Base-by-base conservation (phyloP, 2,888 invertebrate genomes). In the Melinaea marsaeus region DNA sequence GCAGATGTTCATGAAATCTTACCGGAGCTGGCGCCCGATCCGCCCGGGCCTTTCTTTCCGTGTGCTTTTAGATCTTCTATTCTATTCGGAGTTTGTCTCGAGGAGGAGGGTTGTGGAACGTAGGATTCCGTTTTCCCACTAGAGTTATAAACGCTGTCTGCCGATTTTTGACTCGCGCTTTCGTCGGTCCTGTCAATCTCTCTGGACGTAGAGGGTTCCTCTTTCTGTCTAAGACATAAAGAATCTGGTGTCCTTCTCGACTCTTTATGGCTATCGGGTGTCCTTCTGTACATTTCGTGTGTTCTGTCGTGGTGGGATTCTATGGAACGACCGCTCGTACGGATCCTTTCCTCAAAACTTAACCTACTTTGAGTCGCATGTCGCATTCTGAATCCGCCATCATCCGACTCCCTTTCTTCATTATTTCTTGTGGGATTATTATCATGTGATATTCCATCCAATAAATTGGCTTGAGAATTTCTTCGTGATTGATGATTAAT, bases 11-110 rank as follows among this genome's bases (percentile, higher is more conserved):
- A 22, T 13, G 37, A 7, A 11, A 6, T 66, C 55, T 64, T 76
- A 91, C 91, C 91, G 81, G 93, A 93, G 79, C 94, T 94, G 37
- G 93, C 93, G 4, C 92, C 93, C 11, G 93, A 93, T 22, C 93
- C 92, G 55, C 86, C 80, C 1, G 92, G 84, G 11, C 86, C 86
- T 69, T 90, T 90, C 72, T 89, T 90, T 9, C 89, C 87, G 62
- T 85, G 84, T 13, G 84, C 83, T 69, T 90, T 91, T 69, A 84
- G 82, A 79, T 86, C 92, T 83, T 90, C 90, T 79, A 90, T 88
- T 69, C 90, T 82, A 67, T 77, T 90, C 5, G 90, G 90, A 2
- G 90, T 84, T 64, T 87, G 84, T 74, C 89, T 79, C n/a, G 88
- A 85, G 0, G 92, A 92, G 1, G 91, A 89, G 1, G 90, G 88